A percentile compares a stretch with the other conserved stretches of the same genome.
Evolutionary conservation across 2,797 vertebrate genomes (phyloP).

Genomic region (Rhinella marina): DNA sequence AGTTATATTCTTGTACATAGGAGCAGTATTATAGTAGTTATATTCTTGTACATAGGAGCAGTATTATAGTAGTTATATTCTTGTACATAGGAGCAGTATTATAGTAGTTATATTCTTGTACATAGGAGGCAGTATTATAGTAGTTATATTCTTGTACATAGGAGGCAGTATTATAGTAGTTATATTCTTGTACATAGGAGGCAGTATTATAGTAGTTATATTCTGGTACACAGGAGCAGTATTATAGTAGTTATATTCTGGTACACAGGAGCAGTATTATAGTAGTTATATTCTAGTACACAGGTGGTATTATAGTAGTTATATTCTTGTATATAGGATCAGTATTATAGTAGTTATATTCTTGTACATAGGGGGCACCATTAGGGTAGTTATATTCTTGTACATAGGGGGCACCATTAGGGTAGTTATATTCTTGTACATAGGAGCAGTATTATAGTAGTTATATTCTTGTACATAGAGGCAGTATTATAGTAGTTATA

Average conservation of each 20-base stretch:
- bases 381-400: neutral
- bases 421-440: conserved; percentile 1
- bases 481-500: conserved; percentile 19
- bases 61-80: conserved; percentile 6
- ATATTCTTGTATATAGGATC: neutral
- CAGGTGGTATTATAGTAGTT: neutral
- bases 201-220: conserved; percentile 3
- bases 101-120: conserved; percentile 4
- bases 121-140: conserved; percentile 2
- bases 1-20: conserved; percentile 9
- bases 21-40: conserved; percentile 3
- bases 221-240: neutral
- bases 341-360: conserved; percentile 3
- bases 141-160: conserved; percentile 1
- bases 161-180: neutral
- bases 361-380: neutral
- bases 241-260: neutral
- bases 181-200: neutral
- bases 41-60: neutral
- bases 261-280: too few species aligned
- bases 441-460: neutral
- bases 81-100: conserved; percentile 5
- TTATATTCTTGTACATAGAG: neutral
- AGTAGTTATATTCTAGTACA: neutral
- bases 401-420: neutral